A percentile compares a stretch with the other conserved stretches of the same genome.
phyloP scores from a whole-genome alignment of 1,140 invertebrate species.

The Penaeus japonicus region DNA sequence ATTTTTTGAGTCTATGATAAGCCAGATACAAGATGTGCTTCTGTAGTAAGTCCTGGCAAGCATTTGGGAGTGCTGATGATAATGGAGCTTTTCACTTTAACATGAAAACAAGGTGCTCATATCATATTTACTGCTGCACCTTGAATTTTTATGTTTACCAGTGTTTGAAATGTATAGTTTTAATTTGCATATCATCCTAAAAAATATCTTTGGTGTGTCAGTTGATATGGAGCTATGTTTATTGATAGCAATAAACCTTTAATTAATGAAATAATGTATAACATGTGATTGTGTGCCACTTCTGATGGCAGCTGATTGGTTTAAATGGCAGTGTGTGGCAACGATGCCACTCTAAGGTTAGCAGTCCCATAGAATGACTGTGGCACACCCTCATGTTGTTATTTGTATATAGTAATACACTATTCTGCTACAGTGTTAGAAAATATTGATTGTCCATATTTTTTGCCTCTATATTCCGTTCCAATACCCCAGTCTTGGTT shows the following conservation, averaged over 20 bases:
- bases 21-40: constrained; percentile 16
- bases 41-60: constrained; percentile 30
- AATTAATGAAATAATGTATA: constrained; percentile 16
- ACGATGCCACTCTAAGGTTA: not conserved
- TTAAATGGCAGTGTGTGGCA: not conserved
- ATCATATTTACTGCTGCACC: constrained; percentile 36
- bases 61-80: constrained; percentile 25
- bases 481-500: constrained; percentile 51
- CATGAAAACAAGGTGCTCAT: constrained; percentile 45
- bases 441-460: constrained; percentile 53
- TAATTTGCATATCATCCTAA: constrained; percentile 42
- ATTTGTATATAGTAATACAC: constrained; percentile 33
- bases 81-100: constrained; percentile 40
- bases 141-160: constrained; percentile 42
- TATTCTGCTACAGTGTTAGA: constrained; percentile 43
- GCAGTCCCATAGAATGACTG: not conserved
- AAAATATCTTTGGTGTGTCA: constrained; percentile 44
- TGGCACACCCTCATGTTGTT: constrained; percentile 21
- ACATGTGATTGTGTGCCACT: constrained; percentile 18
- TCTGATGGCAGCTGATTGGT: not conserved
- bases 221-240: constrained; percentile 51
- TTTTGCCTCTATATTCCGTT: constrained; percentile 54
- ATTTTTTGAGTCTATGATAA: constrained; percentile 10
- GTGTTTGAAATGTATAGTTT: constrained; percentile 42
- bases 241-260: constrained; percentile 52